Evolutionary conservation across 2,888 invertebrate genomes (phyloP).

Genomic region (Lasioglossum morio): DNA sequence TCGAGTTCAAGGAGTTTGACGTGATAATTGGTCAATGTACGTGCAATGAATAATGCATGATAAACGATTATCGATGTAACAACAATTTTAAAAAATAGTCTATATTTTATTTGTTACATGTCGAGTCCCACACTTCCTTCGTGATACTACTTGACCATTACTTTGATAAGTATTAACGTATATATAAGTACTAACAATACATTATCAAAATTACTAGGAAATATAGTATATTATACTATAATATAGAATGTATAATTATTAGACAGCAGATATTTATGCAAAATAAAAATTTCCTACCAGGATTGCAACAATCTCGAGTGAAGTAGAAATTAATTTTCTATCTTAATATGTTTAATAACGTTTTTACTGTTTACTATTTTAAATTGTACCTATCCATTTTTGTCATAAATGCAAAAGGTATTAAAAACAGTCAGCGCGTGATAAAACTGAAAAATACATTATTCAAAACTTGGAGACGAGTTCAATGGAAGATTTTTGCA

Average conservation of each 20-base stretch:
- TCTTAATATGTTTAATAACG: too few relatives aligned
- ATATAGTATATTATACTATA: not conserved
- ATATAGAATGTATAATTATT: not conserved
- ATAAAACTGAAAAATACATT: not conserved
- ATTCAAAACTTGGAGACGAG: not conserved
- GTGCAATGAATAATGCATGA: not conserved
- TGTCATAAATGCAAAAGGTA: not conserved
- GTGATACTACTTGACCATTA: too few relatives aligned
- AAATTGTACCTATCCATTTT: too few relatives aligned
- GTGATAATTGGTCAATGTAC: not conserved
- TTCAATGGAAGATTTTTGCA: not conserved
- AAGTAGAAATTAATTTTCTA: too few relatives aligned
- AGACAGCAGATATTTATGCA: too few relatives aligned
- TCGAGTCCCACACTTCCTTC: not conserved
- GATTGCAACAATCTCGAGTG: too few relatives aligned
- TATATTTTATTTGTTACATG: not conserved
- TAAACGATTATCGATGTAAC: not conserved
- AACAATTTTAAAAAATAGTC: not conserved
- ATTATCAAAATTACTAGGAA: not conserved
- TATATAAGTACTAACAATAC: too few relatives aligned
- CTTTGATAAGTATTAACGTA: not conserved
- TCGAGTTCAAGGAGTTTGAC: not conserved
- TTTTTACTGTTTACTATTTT: too few relatives aligned
- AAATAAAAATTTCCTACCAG: too few relatives aligned
- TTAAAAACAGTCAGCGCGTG: not conserved